Base-by-base conservation (phyloP, 2,888 invertebrate species). In the Incurvaria masculella region DNA sequence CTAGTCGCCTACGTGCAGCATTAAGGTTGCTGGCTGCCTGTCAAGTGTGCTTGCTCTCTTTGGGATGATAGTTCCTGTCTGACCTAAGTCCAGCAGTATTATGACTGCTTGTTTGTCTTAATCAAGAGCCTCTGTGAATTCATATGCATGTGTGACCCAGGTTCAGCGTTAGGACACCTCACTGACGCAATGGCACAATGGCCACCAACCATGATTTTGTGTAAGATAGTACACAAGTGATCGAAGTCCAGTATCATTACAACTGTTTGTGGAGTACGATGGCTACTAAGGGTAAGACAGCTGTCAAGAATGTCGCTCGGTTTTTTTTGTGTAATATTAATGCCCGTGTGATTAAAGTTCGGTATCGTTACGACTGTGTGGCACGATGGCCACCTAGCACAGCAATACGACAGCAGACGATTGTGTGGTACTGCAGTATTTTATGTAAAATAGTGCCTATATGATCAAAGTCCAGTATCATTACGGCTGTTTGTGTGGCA, bases 231-330 rank as follows among this genome's bases (percentile, higher is more conserved):
- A 55, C 97, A 84, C 11, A 98, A 97, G 75, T n/a, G n/a, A n/a
- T n/a, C n/a, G n/a, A n/a, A n/a, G n/a, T n/a, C n/a, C n/a, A n/a
- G n/a, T n/a, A n/a, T n/a, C n/a, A n/a, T n/a, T n/a, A n/a, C n/a
- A n/a, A n/a, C n/a, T n/a, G n/a, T n/a, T n/a, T n/a, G n/a, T n/a
- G 80, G 26, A 81, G 82, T 55, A 83, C 79, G 57, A 82, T 72
- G 47, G 69, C 68, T 45, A 91, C 83, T 68, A 92, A 85, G 55
- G 87, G 80, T 56, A 91, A 82, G 14, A 92, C 79, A 76, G 0
- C 97, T 96, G 79, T 99, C 99, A 86, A 99, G 93, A 59, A 97
- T 91, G 14, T 98, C 98, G 48, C 99, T 83, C 73, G 99, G 99
- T 79, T 97, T 86, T 95, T 98, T 99, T n/a, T n/a, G n/a, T n/a